Evolutionary conservation across 2,113 vertebrate genomes (phyloP), one percentile per base, ranked within the genome.

Genomic region (Cebidichthys violaceus): DNA sequence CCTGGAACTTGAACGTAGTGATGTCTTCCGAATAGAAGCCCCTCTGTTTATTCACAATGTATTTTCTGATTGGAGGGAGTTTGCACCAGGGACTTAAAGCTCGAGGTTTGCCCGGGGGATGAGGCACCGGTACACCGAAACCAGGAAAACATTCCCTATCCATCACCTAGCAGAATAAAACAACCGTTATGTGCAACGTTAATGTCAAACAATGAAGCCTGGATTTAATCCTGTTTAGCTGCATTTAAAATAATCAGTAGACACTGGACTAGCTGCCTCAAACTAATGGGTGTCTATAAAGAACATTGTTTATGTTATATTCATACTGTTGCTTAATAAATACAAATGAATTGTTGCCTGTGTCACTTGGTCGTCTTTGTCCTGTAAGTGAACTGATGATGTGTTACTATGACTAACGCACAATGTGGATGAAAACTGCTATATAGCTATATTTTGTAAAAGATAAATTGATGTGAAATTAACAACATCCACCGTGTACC

Each of bases 11-110:
- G 17, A 37, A 69, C 68, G 93, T 68, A 77, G 78, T 57, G 71
- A 95, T 86, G 39, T 89, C 81, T 14, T 95, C 95, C 7, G 96
- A 95, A 75, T 94, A 96, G 85, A 92, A 86, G 2, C 88, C 92
- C 4, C 70, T 93, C 85, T 94, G 91, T 79, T 92, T 94, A 60
- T 89, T 91, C 13, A 82, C 2, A 0, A 86, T 93, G 67, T 90
- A 85, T 70, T 84, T 94, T 67, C 77, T 86, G 43, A 88, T 82
- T 11, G 83, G 61, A 33, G 69, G 60, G 7, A 86, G 74, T 33
- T 59, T 87, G 33, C 22, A 41, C 59, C 72, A 70, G 33, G 29
- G 41, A 69, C 59, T 69, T 0, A 2, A 71, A 88, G 77, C 86
- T 70, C 31, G 61, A 66, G 76, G 75, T 45, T 77, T 73, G 66